Base-by-base conservation (phyloP, 2,113 vertebrate species). In the Coreoperca whiteheadi region DNA sequence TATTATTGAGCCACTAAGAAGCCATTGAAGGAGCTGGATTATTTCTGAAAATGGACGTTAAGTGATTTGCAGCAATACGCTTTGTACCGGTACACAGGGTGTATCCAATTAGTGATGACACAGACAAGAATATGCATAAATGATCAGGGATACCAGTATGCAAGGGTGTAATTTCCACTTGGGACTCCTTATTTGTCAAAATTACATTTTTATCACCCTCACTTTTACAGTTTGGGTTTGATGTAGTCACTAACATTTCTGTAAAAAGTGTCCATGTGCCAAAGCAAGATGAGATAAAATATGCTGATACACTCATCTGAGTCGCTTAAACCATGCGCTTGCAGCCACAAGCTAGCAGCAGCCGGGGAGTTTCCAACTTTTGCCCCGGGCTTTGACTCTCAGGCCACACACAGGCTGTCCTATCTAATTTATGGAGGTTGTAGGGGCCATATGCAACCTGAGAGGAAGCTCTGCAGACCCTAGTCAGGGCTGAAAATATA, bases 1-100 rank as follows among this genome's bases (percentile, higher is more conserved):
- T 51, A 70, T 84, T 74, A 79, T 41, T 51, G 25, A 61, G 71
- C 32, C 32, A 28, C 18, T 25, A 15, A 48, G 6, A 46, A 61
- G 61, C 23, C 28, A 21, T 6, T 8, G 14, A 20, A 74, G 53
- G 34, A 79, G 34, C 41, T 48, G 59, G 16, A 63, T 56, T 54
- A 30, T 74, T 67, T 71, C 57, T 43, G 16, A 12, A 56, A 50
- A 23, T 65, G 20, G 9, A 11, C 69, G 21, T 79, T 7, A 54
- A 65, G 20, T 51, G 4, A 71, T 59, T 10, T 50, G 50, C 21
- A 43, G 50, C 8, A 57, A 67, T 25, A 53, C 2, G 1, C 6
- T 37, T 48, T 32, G 12, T 18, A 3, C 21, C 18, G 23, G 16
- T 41, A 34, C 68, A 59, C 41, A 60, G 8, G 8, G 20, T 10